Evolutionary conservation across 2,888 invertebrate species (phyloP), one percentile per base, ranked within the genome.

Genomic region (Caenorhabditis drosophilae): DNA sequence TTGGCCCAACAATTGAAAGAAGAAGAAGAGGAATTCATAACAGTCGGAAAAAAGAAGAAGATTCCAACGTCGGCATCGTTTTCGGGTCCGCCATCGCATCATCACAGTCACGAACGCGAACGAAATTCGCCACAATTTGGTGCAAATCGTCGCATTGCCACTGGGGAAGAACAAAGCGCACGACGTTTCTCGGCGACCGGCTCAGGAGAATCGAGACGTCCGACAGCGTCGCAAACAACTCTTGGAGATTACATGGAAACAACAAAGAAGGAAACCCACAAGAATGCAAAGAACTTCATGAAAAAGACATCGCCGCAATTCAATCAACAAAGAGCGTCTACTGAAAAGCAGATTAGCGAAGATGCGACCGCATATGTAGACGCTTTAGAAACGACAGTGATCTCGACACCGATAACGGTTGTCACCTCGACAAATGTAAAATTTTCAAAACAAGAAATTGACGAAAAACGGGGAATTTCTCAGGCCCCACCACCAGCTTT

Each of bases 41-140:
- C 62, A 3, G 71, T 68, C 16, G 58, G 53, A 31, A 60, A 52
- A 25, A 60, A 61, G n/a, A 53, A 68, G 59, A 71, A 71, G 48
- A 63, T 57, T 16, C n/a, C n/a, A n/a, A n/a, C n/a, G n/a, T n/a
- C n/a, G n/a, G n/a, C n/a, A n/a, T n/a, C n/a, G n/a, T n/a, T n/a
- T n/a, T n/a, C n/a, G n/a, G n/a, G n/a, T n/a, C n/a, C n/a, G n/a
- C 44, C 52, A 20, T 36, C 35, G 25, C 25, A 45, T 12, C 3
- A 25, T 6, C 27, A 42, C 2, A 2, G 15, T 4, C 4, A 2
- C 2, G 4, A 18, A 6, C 20, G 20, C 4, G 20, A 4, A 4
- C 6, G 11, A 6, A 18, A 18, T 40, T 6, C 18, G 3, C 16
- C 16, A 40, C 9, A 11, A 40, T n/a, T 15, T 15, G 36, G 36